These are phyloP conservation scores for Drosophila carrolli DNA, from an alignment of 1,140 invertebrate species.

Conservation along the genomic window DNA sequence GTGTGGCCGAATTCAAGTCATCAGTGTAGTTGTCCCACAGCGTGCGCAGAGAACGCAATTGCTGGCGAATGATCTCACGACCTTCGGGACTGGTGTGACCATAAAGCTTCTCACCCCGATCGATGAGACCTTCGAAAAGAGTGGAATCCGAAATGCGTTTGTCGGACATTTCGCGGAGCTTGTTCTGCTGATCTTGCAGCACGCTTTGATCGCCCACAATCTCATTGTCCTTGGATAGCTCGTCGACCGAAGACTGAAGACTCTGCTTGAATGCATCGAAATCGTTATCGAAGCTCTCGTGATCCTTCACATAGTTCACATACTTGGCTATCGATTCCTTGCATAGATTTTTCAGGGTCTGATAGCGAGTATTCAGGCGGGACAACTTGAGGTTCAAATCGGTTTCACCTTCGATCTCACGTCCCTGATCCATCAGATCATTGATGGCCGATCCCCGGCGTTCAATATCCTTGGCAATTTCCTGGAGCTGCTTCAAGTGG, in stretches of 20 bases:
- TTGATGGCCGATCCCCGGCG: constrained; percentile 90
- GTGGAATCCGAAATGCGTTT: constrained; percentile 91
- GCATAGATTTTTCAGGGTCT: constrained; percentile 92
- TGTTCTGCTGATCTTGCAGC: constrained; percentile 93
- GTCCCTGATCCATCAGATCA: constrained; percentile 89
- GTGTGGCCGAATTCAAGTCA: constrained; percentile 90
- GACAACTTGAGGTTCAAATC: constrained; percentile 91
- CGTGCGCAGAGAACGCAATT: constrained; percentile 92
- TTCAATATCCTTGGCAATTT: constrained; percentile 90
- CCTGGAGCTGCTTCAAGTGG: constrained; percentile 92
- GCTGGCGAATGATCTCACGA: constrained; percentile 95
- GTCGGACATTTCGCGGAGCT: constrained; percentile 92
- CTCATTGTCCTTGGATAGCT: constrained; percentile 92
- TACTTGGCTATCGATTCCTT: constrained; percentile 93
- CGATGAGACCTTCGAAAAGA: constrained; percentile 94
- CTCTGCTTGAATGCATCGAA: constrained; percentile 91
- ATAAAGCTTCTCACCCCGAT: constrained; percentile 96
- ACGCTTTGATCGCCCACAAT: constrained; percentile 94
- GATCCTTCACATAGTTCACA: constrained; percentile 93
- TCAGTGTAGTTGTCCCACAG: constrained; percentile 95
- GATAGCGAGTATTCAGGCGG: constrained; percentile 92
- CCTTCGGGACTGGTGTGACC: constrained; percentile 97
- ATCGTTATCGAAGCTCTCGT: constrained; percentile 91
- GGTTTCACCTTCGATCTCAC: constrained; percentile 91
- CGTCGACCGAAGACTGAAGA: constrained; percentile 89